Evolutionary conservation across 2,113 vertebrate species (phyloP).

Genomic region (Chionodraco myersi): DNA sequence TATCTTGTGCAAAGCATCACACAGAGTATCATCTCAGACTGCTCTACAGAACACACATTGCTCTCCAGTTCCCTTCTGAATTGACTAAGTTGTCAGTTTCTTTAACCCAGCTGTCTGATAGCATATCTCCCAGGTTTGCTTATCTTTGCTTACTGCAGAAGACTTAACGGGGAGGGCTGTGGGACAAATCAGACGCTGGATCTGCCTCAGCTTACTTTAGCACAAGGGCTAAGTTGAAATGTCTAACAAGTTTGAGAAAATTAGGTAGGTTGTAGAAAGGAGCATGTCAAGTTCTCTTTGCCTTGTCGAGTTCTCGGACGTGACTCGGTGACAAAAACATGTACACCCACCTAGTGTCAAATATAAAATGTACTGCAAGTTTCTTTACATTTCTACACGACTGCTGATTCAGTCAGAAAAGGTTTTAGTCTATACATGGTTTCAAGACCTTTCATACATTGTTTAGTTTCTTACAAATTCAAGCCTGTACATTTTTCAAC

Average conservation of each 20-base stretch:
- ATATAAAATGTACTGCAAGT: background rate
- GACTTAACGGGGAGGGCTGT: slow-evolving; percentile 30
- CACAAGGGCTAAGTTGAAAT: slow-evolving; percentile 7
- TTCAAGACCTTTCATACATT: background rate
- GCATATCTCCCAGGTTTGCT: slow-evolving; percentile 47
- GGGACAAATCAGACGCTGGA: slow-evolving; percentile 8
- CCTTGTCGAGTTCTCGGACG: background rate
- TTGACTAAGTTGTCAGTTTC: slow-evolving; percentile 49
- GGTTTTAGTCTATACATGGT: background rate
- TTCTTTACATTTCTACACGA: background rate
- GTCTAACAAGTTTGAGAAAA: slow-evolving; percentile 13
- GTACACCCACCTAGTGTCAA: slow-evolving; percentile 19
- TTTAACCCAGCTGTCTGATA: slow-evolving; percentile 45
- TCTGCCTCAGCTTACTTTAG: slow-evolving; percentile 11
- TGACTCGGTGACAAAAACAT: slow-evolving; percentile 3
- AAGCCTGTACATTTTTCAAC: background rate
- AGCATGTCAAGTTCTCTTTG: background rate
- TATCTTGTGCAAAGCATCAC: slow-evolving; percentile 8
- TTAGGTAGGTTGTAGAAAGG: background rate
- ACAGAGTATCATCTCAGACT: slow-evolving; percentile 22
- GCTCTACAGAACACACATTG: slow-evolving; percentile 5
- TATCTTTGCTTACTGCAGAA: slow-evolving; percentile 49
- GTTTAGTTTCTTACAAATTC: background rate
- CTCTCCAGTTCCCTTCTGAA: slow-evolving; percentile 14
- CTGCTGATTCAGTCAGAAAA: slow-evolving; percentile 5